Base-by-base conservation (phyloP, 2,113 vertebrate genomes). In the Vulpes ferrilata region DNA sequence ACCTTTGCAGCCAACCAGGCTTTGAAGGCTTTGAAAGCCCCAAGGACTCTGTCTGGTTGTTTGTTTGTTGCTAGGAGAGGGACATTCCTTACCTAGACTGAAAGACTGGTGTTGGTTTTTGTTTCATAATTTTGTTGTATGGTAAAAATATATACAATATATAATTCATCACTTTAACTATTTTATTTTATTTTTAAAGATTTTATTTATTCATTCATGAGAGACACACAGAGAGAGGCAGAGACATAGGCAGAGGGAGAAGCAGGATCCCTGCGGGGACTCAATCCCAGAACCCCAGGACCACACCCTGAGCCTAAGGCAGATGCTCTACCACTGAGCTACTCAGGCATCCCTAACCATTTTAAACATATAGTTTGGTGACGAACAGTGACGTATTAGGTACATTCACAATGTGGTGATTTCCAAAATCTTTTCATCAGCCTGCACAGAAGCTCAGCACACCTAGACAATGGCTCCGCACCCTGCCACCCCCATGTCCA, bases 31-130 rank as follows among this genome's bases (percentile, higher is more conserved):
- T 43, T 43, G 43, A 43, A 79, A 27, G 73, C 80, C 59, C 83
- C 11, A 71, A 79, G 89, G 25, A 55, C 59, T 30, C 19, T 51
- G 55, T 84, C 48, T 48, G 62, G 81, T 78, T 96, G 60, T 88
- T 78, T 81, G 53, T 73, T 80, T 55, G 81, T 96, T 95, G 64
- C 73, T 53, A 62, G 55, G 48, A 59, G 84, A 88, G n/a, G 51
- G 38, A 73, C 43, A 57, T 81, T 90, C n/a, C 64, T 91, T 11
- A 55, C 53, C 69, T 64, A 22, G 20, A 79, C 55, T 76, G 19
- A 74, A 83, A 76, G 13, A 73, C 9, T 64, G 17, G 8, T 57
- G 10, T 51, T 82, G 67, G 57, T 6, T n/a, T 67, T 69, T 93
- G 71, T 15, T 8, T 3, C 2, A 48, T 48, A 10, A 13, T n/a